A percentile compares a stretch with the other conserved stretches of the same genome.
Evolutionary conservation across 2,113 vertebrate species (phyloP).

Genomic region (Ellobius talpinus): DNA sequence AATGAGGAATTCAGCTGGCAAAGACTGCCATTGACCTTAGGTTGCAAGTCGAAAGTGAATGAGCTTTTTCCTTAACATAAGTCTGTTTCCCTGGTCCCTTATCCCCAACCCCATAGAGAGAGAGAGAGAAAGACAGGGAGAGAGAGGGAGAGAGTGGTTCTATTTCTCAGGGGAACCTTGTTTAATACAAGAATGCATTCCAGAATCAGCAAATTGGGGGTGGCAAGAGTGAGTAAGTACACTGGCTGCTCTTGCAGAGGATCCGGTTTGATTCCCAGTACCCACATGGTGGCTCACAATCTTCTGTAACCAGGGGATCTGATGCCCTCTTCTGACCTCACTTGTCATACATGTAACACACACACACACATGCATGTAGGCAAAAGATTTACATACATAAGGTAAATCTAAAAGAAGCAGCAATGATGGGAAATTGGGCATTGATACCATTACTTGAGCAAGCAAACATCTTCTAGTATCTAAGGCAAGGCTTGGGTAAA

Average conservation of each 20-base stretch:
- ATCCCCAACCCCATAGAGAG: not conserved
- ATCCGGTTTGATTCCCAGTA: not conserved
- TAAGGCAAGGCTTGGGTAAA: not conserved
- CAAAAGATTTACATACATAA: not conserved
- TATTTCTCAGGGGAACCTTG: not conserved
- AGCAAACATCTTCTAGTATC: not conserved
- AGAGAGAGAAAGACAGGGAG: not conserved
- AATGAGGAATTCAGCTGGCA: not conserved
- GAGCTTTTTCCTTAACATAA: not conserved
- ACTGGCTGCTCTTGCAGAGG: not conserved
- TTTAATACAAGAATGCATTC: not conserved
- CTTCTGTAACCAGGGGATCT: not conserved
- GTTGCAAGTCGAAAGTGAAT: not conserved
- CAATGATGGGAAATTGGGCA: not conserved
- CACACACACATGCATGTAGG: too few species aligned
- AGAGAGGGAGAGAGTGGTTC: not conserved
- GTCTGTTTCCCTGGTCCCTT: accelerated
- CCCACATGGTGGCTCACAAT: not conserved
- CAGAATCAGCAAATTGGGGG: not conserved
- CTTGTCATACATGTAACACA: not conserved
- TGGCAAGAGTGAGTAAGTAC: not conserved
- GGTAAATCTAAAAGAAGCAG: not conserved
- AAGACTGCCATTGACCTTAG: not conserved
- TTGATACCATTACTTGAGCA: not conserved
- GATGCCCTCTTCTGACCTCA: not conserved